Percentiles rank a stretch among this genome's conserved stretches.
These are phyloP conservation scores for Apis cerana DNA, from an alignment of 1,140 invertebrate species.

Conservation along the genomic window DNA sequence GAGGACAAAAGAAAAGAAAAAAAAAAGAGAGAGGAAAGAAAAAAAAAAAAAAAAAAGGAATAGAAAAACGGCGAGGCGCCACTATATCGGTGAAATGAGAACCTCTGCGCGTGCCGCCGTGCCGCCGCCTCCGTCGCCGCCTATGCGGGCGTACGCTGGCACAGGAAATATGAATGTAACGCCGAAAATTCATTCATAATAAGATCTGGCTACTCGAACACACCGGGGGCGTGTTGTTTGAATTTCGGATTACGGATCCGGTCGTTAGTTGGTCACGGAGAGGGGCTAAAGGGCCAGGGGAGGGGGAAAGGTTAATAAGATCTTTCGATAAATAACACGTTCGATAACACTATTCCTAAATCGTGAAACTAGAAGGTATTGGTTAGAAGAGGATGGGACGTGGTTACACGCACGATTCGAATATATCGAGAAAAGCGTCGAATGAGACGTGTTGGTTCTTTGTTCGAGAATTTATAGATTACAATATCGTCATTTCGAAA, in stretches of 20 bases:
- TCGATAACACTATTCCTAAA: constrained; percentile 22
- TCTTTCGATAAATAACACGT: constrained; percentile 28
- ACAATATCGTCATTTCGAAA: background rate
- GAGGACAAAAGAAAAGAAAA: background rate
- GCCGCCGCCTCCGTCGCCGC: constrained; percentile 6
- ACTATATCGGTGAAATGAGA: constrained; percentile 29
- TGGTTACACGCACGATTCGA: constrained; percentile 7
- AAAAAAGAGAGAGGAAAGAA: background rate
- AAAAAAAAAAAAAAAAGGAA: background rate
- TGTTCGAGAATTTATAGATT: background rate
- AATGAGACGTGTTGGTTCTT: constrained; percentile 10
- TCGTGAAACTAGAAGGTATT: constrained; percentile 23
- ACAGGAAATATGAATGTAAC: constrained; percentile 68
- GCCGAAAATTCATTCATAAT: constrained; percentile 76
- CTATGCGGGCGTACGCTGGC: constrained; percentile 45
- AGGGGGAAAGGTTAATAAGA: constrained; percentile 20
- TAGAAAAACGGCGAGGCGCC: background rate
- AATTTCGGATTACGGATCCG: constrained; percentile 14
- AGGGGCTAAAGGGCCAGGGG: background rate
- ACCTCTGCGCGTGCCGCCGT: constrained; percentile 25
- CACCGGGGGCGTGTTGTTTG: constrained; percentile 18
- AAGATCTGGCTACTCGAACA: constrained; percentile 10
- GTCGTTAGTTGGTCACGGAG: background rate
- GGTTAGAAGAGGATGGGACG: background rate
- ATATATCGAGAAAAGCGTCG: background rate